Base-by-base conservation (phyloP, 37 sponge, comb jelly and placozoan species). In the Diacarnus erythraeanus region DNA sequence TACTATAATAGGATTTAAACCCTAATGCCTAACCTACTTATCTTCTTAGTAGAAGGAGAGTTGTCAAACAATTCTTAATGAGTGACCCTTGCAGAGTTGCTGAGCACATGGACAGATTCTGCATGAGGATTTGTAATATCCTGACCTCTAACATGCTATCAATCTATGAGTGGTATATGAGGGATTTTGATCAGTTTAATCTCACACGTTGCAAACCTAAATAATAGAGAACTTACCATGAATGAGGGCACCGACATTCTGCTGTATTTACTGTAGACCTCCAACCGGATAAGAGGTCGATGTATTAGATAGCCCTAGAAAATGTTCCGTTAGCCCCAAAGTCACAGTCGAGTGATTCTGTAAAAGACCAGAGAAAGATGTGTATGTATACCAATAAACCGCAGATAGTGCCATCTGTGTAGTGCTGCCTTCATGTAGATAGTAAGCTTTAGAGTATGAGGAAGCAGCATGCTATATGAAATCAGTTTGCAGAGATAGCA, bases 341-440 rank as follows among this genome's bases (percentile, higher is more conserved):
- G 72, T 72, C 72, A 72, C 72, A 72, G 47, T 72, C 44, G 72
- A 72, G 72, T 72, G 51, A 72, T 72, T 72, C 72, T 72, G 38
- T 42, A 72, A 43, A 51, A 43, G 72, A 72, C 47, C 69, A 72
- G 29, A 26, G 72, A 72, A 51, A 72, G 38, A 15, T 41, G 72
- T 27, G 72, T 72, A 36, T 72, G 51, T 72, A 72, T 41, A 72
- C 17, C 69, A 60, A 3, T 42, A 72, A 72, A 39, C 72, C 47
- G 47, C 43, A 41, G 47, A 42, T 42, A 72, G 47, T 42, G n/a
- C 72, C 61, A 60, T 60, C 61, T 60, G 61, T 60, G 61, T 25
- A 47, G 51, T 47, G n/a, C 12, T 47, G 23, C 61, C 61, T 60
- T 4, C 27, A 26, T 60, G 23, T 3, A 4, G 21, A 25, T 60